Conservation (phyloP, 2,797 vertebrate genomes). For the Diceros bicornis region DNA sequence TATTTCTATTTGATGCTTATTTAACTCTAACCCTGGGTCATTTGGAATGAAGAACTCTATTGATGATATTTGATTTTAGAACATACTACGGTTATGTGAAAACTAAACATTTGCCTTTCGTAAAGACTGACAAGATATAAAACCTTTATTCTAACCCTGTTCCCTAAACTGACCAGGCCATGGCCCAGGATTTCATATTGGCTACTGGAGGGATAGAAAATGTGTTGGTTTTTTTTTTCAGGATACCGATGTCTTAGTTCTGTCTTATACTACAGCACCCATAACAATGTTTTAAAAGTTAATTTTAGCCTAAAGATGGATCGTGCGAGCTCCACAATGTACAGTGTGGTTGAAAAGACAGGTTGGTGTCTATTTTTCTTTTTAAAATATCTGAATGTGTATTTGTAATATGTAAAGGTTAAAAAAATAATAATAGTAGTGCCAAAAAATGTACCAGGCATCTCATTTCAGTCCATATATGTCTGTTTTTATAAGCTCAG, state of each 20-base stretch:
- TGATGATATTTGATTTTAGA: neutral
- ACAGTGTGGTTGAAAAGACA: constrained; percentile 80
- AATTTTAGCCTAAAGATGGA: constrained; percentile 81
- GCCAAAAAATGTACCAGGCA: constrained; percentile 83
- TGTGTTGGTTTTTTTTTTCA: neutral
- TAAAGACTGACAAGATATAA: neutral
- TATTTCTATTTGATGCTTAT: neutral
- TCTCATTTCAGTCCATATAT: constrained; percentile 83
- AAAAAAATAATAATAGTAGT: constrained; percentile 61
- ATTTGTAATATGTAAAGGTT: constrained; percentile 86
- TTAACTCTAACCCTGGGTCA: neutral
- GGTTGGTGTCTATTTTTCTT: constrained; percentile 77
- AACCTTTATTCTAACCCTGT: neutral
- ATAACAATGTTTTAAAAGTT: constrained; percentile 77
- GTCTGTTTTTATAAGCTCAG: constrained; percentile 89
- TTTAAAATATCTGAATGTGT: constrained; percentile 86
- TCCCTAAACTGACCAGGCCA: neutral
- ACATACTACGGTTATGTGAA: neutral
- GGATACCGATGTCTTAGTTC: neutral
- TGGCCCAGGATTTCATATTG: neutral
- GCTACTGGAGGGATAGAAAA: neutral
- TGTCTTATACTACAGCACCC: constrained; percentile 65
- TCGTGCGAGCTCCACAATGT: constrained; percentile 57
- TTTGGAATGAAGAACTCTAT: neutral
- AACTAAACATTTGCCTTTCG: neutral